A percentile compares a stretch with the other conserved stretches of the same genome.
Evolutionary conservation across 1,140 invertebrate species (phyloP).

Genomic region (Anoplophora glabripennis): DNA sequence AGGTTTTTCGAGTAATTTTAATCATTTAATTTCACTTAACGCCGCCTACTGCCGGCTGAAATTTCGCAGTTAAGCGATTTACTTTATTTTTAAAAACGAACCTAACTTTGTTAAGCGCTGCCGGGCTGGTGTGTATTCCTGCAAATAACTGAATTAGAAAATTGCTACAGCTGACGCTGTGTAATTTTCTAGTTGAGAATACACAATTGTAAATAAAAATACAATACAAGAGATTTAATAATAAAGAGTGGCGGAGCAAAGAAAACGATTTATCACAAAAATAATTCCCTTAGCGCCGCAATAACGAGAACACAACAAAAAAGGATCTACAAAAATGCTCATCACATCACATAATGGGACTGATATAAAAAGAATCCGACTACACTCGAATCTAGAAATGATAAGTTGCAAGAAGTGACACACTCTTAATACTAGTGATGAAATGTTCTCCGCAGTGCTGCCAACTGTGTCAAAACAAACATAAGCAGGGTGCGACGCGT

Average conservation of each 20-base stretch:
- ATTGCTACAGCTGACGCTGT: constrained; percentile 27
- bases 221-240: constrained; percentile 26
- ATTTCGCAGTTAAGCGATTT: too few species aligned
- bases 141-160: constrained; percentile 27
- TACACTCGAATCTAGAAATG: constrained; percentile 23
- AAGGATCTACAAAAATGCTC: constrained; percentile 29
- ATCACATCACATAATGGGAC: constrained; percentile 32
- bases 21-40: too few species aligned
- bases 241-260: constrained; percentile 20
- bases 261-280: constrained; percentile 33
- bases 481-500: too few species aligned
- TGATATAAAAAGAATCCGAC: constrained; percentile 27
- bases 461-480: constrained; percentile 30
- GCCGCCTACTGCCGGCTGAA: too few species aligned
- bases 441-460: constrained; percentile 24
- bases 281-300: constrained; percentile 32
- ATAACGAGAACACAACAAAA: constrained; percentile 30
- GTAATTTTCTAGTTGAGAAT: constrained; percentile 29
- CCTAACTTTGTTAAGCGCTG: too few species aligned
- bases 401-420: constrained; percentile 24
- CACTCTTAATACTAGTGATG: constrained; percentile 18
- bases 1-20: too few species aligned
- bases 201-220: constrained; percentile 32
- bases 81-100: too few species aligned
- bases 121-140: too few species aligned